Evolutionary conservation across 2,113 vertebrate species (phyloP), one percentile per base, ranked within the genome.

Genomic region (Monarcha castaneiventris): DNA sequence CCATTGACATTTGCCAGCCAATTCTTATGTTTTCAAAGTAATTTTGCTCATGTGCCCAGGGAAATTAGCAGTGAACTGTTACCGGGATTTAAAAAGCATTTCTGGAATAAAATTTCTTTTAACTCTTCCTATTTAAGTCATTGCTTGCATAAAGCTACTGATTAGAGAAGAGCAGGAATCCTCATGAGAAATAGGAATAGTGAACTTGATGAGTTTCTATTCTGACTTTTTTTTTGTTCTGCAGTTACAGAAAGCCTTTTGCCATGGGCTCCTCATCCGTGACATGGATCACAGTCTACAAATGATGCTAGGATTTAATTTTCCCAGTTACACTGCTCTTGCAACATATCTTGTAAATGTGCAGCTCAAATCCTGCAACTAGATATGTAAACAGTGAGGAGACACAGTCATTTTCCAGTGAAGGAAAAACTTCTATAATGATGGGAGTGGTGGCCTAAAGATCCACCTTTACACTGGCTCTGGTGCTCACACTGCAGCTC

Each of bases 1-100:
- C 62, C 80, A 87, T 51, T 97, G 96, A 96, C 93, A 97, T 96
- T 96, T 96, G 90, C 80, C 76, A 94, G 69, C 56, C 0, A 5
- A 72, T 92, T 96, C 54, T 83, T 92, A 75, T 11, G 1, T 88
- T 96, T 96, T 94, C 90, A 86, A 90, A 92, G 94, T 59, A 75
- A 92, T 96, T 94, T 93, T 96, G 44, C 87, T 95, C 83, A 17
- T 87, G 80, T 93, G 44, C 90, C 96, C 83, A 82, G 94, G 94
- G 96, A 96, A 96, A 96, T 97, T 92, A 93, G 52, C 41, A 39
- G 69, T 81, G 90, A 95, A 89, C 80, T 69, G 64, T 92, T 82
- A 93, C 52, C 1, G 10, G 3, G 1, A 23, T 81, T 93, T 75
- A 84, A 90, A 93, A 93, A 89, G 62, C 76, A 75, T 93, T 95